Evolutionary conservation across 2,797 vertebrate genomes (phyloP), one percentile per base, ranked within the genome.

Genomic region (Pempheris klunzingeri): DNA sequence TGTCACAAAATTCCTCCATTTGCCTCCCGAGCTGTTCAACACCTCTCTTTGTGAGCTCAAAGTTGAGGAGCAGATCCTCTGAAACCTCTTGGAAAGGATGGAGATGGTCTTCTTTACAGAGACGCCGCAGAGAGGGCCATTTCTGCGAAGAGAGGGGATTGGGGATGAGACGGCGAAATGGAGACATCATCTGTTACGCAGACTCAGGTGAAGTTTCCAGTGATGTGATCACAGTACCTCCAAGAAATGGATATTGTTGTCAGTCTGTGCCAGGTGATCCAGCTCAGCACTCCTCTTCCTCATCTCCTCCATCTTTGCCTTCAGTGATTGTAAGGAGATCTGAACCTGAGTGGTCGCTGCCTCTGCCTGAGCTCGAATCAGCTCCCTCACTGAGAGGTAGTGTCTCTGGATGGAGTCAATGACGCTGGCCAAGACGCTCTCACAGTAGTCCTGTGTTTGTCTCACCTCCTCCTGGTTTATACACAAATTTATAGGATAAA

Each of bases 351-450:
- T 76, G 6, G 36, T 54, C 1, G 65, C 77, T 1, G 6, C 75
- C 49, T 55, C 7, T 50, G 72, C 66, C 49, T 76, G 87, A 39
- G 57, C 65, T n/a, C 3, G 20, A 5, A 92, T 83, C 74, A 53
- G 36, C 58, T 74, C 4, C 61, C 20, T 83, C 55, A 92, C 36
- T 0, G 82, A 85, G 26, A 79, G 47, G 43, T 69, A 87, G 32
- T 80, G 84, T 49, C 24, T 86, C 88, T 92, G 89, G 22, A 92
- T 62, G 44, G 57, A 64, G 62, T 84, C 71, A 0, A 90, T 86
- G 66, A 83, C 24, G 0, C 41, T 2, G 4, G 49, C 76, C 17
- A 90, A 49, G 68, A 87, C 9, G 2, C 49, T 24, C 63, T 92
- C 87, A 65, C 88, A 90, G 78, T 74, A 22, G 59, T 89, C 86